Evolutionary conservation across 1,140 invertebrate genomes (phyloP).

Genomic region (Pseudomyrmex sp.): DNA sequence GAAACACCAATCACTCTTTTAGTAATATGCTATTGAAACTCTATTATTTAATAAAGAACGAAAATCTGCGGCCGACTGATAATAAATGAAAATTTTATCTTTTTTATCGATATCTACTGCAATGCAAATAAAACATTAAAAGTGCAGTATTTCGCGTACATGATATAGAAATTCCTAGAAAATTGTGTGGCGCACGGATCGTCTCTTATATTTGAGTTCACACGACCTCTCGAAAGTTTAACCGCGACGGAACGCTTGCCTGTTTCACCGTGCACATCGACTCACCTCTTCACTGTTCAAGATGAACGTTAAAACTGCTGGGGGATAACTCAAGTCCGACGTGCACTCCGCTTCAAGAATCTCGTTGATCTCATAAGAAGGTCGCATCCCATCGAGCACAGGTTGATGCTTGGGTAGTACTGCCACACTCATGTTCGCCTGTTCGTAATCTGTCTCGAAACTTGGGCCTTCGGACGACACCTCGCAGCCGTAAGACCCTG

Average conservation of each 20-base stretch:
- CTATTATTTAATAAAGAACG: not conserved
- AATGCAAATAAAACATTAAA: not conserved
- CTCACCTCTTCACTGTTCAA: conserved; percentile 91
- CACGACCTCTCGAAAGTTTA: conserved; percentile 15
- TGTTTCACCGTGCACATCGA: conserved; percentile 9
- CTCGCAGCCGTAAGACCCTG: conserved; percentile 87
- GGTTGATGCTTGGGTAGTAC: conserved; percentile 80
- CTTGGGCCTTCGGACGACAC: conserved; percentile 86
- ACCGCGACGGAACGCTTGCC: not conserved
- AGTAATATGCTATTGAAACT: not conserved
- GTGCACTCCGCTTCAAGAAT: conserved; percentile 91
- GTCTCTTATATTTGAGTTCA: not conserved
- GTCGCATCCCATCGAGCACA: conserved; percentile 78
- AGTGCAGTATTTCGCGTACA: not conserved
- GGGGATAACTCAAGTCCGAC: conserved; percentile 90
- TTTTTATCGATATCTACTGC: not conserved
- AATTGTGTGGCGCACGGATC: not conserved
- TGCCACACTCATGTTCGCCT: conserved; percentile 85
- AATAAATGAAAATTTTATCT: conserved; percentile 2
- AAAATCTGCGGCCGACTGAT: not conserved
- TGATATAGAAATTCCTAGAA: not conserved
- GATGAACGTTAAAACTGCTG: conserved; percentile 89
- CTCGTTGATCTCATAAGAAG: conserved; percentile 90
- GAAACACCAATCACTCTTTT: not conserved
- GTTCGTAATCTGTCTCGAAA: conserved; percentile 84